phyloP scores from a whole-genome alignment of 1,140 invertebrate species.

The Copidosoma floridanum region DNA sequence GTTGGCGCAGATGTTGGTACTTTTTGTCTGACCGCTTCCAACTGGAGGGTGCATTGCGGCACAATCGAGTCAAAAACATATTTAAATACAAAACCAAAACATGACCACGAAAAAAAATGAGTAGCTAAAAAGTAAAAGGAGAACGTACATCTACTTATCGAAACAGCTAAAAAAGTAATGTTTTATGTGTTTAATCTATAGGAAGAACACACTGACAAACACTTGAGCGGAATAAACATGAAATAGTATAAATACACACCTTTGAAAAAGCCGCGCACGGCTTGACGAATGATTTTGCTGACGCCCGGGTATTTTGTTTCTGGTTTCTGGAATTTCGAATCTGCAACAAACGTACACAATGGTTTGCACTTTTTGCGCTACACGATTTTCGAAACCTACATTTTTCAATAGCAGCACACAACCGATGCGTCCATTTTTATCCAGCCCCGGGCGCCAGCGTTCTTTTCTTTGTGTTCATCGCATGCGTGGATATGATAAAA shows the following conservation, averaged over 20 bases:
- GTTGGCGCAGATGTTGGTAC: constrained; percentile 28
- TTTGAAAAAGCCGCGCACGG: constrained; percentile 30
- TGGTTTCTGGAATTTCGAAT: constrained; percentile 28
- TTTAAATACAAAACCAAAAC: not conserved
- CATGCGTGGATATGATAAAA: no score
- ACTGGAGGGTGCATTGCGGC: constrained; percentile 11
- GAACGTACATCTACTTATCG: no score
- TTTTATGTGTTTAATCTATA: no score
- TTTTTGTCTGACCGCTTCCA: constrained; percentile 31
- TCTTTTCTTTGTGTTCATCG: no score
- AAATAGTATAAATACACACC: constrained; percentile 29
- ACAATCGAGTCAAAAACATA: not conserved
- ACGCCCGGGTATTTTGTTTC: constrained; percentile 37
- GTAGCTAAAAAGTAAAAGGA: not conserved
- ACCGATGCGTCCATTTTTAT: constrained; percentile 8
- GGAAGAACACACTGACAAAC: no score
- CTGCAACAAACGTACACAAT: constrained; percentile 33
- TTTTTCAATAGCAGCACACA: not conserved
- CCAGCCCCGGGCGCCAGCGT: constrained; percentile 34
- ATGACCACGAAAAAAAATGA: not conserved
- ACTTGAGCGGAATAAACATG: no score
- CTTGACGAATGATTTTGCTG: constrained; percentile 38
- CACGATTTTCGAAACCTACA: not conserved
- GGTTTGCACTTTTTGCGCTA: constrained; percentile 13
- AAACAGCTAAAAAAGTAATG: no score